Percentiles rank a stretch among this genome's conserved stretches.
Evolutionary conservation across 2,797 vertebrate species (phyloP).

Genomic region (Poeciliopsis paucimaculata): DNA sequence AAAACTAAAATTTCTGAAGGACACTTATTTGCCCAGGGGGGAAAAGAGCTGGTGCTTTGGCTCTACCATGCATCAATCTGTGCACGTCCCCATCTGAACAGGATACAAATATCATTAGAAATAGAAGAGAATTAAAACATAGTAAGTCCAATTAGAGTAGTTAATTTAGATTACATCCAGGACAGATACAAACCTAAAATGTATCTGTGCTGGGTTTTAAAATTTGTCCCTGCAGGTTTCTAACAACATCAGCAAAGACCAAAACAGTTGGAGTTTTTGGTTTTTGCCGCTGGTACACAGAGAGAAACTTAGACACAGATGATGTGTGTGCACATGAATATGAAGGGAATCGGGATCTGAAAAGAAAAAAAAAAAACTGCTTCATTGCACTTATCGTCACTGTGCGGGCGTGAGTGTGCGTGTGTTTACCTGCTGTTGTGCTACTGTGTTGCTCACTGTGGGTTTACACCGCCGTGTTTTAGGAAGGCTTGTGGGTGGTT

Average conservation of each 20-base stretch:
- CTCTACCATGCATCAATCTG: too few relatives aligned
- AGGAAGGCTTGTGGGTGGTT: slow-evolving; percentile 60
- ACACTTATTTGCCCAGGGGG: too few relatives aligned
- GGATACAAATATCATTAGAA: too few relatives aligned
- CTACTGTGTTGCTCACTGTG: slow-evolving; percentile 39
- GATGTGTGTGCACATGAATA: slow-evolving; percentile 24
- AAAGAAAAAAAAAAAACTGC: slow-evolving; percentile 47
- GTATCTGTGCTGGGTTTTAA: slow-evolving; percentile 56
- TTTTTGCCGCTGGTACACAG: slow-evolving; percentile 45
- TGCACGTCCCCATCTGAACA: too few relatives aligned
- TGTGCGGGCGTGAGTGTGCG: background rate
- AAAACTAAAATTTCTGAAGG: too few relatives aligned
- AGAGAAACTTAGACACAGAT: slow-evolving; percentile 25
- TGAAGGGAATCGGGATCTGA: slow-evolving; percentile 48
- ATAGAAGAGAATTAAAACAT: background rate
- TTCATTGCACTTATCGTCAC: slow-evolving; percentile 44
- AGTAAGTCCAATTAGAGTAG: background rate
- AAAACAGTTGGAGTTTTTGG: slow-evolving; percentile 36
- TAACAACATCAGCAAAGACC: slow-evolving; percentile 14
- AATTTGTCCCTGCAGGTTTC: slow-evolving; percentile 49
- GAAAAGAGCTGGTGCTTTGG: too few relatives aligned
- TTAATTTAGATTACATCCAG: too few relatives aligned
- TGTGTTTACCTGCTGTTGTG: slow-evolving; percentile 29
- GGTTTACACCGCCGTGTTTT: slow-evolving; percentile 53
- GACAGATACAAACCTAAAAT: slow-evolving; percentile 27